Evolutionary conservation across 35 echinoderm and acorn worm genomes (phyloP), one percentile per base, ranked within the genome.

Genomic region (Chiridota heheva): DNA sequence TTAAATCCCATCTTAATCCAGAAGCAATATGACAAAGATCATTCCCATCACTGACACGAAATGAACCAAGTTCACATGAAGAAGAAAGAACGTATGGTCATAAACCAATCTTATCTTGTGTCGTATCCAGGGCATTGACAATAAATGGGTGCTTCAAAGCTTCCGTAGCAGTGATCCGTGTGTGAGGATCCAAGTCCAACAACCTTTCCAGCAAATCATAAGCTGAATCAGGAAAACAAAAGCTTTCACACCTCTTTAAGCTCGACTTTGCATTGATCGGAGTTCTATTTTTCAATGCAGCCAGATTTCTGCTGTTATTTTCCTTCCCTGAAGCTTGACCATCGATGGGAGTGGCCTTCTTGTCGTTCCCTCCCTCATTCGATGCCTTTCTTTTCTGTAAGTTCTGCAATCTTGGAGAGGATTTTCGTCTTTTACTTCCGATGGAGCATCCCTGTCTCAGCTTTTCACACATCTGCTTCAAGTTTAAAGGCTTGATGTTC

Each of bases 111-210:
- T 12, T 61, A 7, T 26, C 20, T 61, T 61, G n/a, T 61, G 58
- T 7, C 24, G 3, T 7, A 30, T 7, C 6, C 58, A n/a, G n/a
- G n/a, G n/a, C n/a, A 71, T 90, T 46, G 1, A 43, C 0, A 1
- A 95, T 43, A 66, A 98, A 98, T 33, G 89, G 89, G 78, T 98
- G 95, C 25, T 72, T 40, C 17, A 98, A 45, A 20, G 95, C 95
- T 38, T 71, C 85, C 44, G 78, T 81, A 0, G 95, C 95, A 2
- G 84, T 73, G 46, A 98, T 98, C 30, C 95, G 83, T 25, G 40
- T 91, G 2, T 7, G 15, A 15, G 95, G 95, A 58, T 98, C 67
- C 53, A 98, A 63, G 42, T 98, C 89, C 28, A 98, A 81, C 13
- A 98, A 60, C 2, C 87, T 39, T 2, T 57, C 34, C 44, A 97